Evolutionary conservation across 2,113 vertebrate genomes (phyloP).

Genomic region (Oceanodroma tethys): DNA sequence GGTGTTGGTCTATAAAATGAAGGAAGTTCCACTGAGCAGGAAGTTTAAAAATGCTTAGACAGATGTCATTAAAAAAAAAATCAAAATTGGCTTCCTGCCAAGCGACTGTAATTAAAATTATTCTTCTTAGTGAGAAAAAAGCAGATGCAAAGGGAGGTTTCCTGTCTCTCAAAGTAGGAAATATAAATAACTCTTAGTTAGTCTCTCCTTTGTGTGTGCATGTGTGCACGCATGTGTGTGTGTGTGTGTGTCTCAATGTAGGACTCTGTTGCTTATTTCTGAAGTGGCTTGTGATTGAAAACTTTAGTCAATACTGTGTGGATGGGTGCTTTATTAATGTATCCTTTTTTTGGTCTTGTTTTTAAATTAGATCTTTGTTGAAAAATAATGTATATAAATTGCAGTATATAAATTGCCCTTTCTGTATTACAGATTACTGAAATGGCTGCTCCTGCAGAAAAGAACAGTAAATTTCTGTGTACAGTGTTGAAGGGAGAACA

Average conservation of each 20-base stretch:
- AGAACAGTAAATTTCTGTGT: background rate
- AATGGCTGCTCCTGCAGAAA: constrained; percentile 27
- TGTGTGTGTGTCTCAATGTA: background rate
- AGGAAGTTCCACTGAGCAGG: constrained; percentile 61
- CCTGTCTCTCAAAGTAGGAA: constrained; percentile 61
- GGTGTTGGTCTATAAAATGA: constrained; percentile 63
- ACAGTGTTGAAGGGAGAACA: background rate
- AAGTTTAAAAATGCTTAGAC: constrained; percentile 66
- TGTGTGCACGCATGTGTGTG: background rate
- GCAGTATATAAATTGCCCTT: background rate
- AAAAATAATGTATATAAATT: background rate
- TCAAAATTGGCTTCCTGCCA: constrained; percentile 56
- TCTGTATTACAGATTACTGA: background rate
- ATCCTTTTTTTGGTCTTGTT: background rate
- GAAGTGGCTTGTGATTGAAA: constrained; percentile 9
- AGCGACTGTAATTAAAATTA: constrained; percentile 66
- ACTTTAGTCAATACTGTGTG: background rate
- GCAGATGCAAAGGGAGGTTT: constrained; percentile 60
- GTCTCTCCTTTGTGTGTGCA: constrained; percentile 30
- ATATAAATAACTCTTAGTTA: constrained; percentile 60
- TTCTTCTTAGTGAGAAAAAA: constrained; percentile 62
- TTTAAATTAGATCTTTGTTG: constrained; percentile 17
- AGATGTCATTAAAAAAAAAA: constrained; percentile 55
- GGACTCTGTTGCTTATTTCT: background rate
- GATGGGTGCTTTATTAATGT: background rate